A percentile compares a stretch with the other conserved stretches of the same genome.
Evolutionary conservation across 2,888 invertebrate species (phyloP).

Genomic region (Hecatera dysodea): DNA sequence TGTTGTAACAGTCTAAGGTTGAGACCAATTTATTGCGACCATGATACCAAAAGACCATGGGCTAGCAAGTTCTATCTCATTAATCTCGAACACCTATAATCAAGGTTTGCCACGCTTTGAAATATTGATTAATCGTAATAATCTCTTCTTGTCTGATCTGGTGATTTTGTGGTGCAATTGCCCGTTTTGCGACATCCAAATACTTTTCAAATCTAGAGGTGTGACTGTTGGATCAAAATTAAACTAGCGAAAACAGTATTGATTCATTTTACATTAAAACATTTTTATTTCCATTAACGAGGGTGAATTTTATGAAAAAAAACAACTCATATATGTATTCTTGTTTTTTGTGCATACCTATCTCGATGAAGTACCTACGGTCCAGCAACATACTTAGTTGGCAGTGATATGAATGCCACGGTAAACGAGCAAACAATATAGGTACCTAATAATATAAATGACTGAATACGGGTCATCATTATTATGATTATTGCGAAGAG

Average conservation of each 20-base stretch:
- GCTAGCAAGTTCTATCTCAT: neutral
- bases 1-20: slow-evolving; percentile 6
- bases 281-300: neutral
- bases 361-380: no score
- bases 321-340: no score
- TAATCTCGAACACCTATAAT: neutral
- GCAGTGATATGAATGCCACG: slow-evolving; percentile 16
- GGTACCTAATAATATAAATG: slow-evolving; percentile 44
- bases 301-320: no score
- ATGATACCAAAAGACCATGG: neutral
- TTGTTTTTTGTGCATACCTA: no score
- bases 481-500: slow-evolving; percentile 59
- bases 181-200: neutral
- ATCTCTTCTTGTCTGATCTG: neutral
- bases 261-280: neutral
- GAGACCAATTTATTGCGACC: neutral
- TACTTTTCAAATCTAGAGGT: neutral
- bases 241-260: neutral
- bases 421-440: slow-evolving; percentile 35
- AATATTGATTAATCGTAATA: neutral
- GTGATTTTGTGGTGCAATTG: neutral
- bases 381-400: slow-evolving; percentile 5
- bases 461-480: slow-evolving; percentile 49
- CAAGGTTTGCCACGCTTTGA: slow-evolving; percentile 1
- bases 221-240: neutral